A percentile compares a stretch with the other conserved stretches of the same genome.
Evolutionary conservation across 2,888 invertebrate genomes (phyloP).

Genomic region (Pristionchus entomophagus): DNA sequence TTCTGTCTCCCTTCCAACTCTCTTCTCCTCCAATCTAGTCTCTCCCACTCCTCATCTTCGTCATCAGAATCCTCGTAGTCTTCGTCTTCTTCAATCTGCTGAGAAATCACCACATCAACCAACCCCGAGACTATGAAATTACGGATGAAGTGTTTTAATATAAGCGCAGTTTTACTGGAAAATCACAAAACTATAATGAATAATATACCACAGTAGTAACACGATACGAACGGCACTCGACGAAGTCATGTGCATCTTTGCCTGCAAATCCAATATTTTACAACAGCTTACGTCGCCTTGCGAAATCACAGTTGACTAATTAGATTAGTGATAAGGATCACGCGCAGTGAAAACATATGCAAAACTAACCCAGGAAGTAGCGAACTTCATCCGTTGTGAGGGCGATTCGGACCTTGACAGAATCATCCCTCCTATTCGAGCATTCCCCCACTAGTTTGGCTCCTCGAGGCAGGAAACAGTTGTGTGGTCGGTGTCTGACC

Average conservation of each 20-base stretch:
- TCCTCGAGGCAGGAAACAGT: background rate
- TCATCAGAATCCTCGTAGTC: conserved; percentile 4
- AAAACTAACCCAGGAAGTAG: conserved; percentile 19
- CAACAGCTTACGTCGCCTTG: background rate
- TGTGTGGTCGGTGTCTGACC: background rate
- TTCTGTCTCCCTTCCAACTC: background rate
- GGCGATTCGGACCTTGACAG: background rate
- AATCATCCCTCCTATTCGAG: background rate
- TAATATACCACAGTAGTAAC: conserved; percentile 10
- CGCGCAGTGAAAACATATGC: background rate
- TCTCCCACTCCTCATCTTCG: background rate
- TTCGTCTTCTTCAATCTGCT: background rate
- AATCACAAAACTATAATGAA: too few species aligned
- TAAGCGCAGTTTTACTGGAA: too few species aligned
- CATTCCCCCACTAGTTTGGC: conserved; percentile 13
- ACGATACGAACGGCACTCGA: background rate
- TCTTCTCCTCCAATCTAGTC: conserved; percentile 38
- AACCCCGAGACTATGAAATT: too few species aligned
- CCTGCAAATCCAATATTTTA: background rate
- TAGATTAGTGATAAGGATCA: background rate
- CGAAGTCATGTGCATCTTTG: background rate
- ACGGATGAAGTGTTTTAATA: too few species aligned
- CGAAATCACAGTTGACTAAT: conserved; percentile 27
- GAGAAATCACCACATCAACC: background rate
- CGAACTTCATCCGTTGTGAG: conserved; percentile 22